Conservation (phyloP, 2,888 invertebrate genomes). For the Julus scanicus region DNA sequence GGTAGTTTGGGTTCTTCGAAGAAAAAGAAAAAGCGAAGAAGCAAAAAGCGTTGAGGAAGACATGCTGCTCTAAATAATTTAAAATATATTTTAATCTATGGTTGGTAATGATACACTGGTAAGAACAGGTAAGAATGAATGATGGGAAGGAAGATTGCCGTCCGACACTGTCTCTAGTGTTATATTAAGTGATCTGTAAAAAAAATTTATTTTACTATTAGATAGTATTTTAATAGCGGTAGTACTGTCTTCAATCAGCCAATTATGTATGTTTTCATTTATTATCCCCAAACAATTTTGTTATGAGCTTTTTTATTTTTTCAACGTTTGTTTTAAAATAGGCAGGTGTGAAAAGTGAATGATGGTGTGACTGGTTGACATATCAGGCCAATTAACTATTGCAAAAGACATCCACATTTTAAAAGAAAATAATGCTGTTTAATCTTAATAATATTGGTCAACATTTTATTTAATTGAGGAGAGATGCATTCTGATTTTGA, state of each 20-base stretch:
- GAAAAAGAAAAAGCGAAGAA: conserved; percentile 65
- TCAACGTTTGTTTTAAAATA: background rate
- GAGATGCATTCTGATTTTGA: background rate
- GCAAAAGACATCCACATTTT: background rate
- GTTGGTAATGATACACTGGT: background rate
- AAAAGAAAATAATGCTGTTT: background rate
- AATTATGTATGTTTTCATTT: background rate
- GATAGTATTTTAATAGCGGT: background rate
- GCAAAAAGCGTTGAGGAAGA: conserved; percentile 55
- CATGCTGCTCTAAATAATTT: background rate
- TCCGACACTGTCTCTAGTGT: background rate
- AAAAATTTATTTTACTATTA: background rate
- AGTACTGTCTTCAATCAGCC: background rate
- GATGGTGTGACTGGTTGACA: background rate
- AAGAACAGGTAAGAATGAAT: background rate
- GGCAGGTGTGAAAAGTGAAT: background rate
- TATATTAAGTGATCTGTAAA: conserved; percentile 4
- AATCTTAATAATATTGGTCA: too few species aligned
- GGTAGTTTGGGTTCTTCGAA: conserved; percentile 68
- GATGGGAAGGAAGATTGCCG: background rate
- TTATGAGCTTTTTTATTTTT: background rate
- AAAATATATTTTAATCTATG: background rate
- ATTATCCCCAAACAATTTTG: background rate
- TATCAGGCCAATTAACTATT: background rate
- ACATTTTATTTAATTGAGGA: background rate